Base-by-base conservation (phyloP, 2,888 invertebrate species). In the Oasisia sp. region DNA sequence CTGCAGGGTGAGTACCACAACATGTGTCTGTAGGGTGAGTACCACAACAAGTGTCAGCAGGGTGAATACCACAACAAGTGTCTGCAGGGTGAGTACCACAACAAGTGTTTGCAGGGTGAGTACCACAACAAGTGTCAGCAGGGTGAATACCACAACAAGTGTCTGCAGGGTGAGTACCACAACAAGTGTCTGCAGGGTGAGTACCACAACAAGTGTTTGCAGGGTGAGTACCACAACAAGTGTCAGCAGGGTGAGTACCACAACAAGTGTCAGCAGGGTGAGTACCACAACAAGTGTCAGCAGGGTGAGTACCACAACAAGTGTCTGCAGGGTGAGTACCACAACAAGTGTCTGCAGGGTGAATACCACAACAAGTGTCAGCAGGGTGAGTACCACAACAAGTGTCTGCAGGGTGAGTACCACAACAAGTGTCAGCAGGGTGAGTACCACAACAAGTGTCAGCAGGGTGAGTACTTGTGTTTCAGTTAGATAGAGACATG, bases 341-440 rank as follows among this genome's bases (percentile, higher is more conserved):
- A n/a, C n/a, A 45, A 45, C 45, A 45, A 45, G 45, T 45, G 45
- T 94, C 94, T 96, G 89, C 95, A 96, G 94, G 95, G 95, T 89
- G 95, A 95, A 92, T 96, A 96, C 93, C 95, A 96, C 93, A 96
- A 96, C 93, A 95, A 96, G 94, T 96, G 96, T 94, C 94, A 96
- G 89, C 95, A 96, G 94, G 96, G 96, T 96, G 92, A 91, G 89
- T 45, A 14, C 32, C 32, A 32, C 89, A 89, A 90, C 44, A 38
- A 90, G 38, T 90, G 44, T 38, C 32, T 89, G 89, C 89, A 32
- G 89, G 32, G 32, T 89, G 11, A 89, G 32, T 89, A 96, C 93
- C 95, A 96, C 93, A 96, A 96, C 93, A 95, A 96, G 94, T 96
- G 96, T 94, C 94, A 96, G 89, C 95, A 96, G 94, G 96, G 96